Percentiles rank a stretch among this genome's conserved stretches.
Conservation (phyloP, 2,888 invertebrate species). For the Chalcosyrphus nemorum region DNA sequence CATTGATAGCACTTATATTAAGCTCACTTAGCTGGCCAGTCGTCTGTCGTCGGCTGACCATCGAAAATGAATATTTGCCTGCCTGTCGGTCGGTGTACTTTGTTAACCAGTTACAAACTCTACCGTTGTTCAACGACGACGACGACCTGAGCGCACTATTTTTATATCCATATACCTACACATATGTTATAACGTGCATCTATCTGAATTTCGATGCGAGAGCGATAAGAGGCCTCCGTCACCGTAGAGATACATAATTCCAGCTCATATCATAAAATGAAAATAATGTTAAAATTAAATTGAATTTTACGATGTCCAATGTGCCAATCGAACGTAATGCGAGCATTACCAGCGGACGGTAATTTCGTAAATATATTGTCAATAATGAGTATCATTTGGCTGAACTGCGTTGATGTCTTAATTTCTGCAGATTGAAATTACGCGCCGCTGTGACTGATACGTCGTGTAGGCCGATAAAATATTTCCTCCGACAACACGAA, state of each 20-base stretch:
- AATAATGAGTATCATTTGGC: constrained; percentile 66
- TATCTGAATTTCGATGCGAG: constrained; percentile 55
- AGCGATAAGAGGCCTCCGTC: constrained; percentile 43
- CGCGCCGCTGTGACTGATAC: constrained; percentile 54
- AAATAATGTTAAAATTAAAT: constrained; percentile 73
- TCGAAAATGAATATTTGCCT: constrained; percentile 66
- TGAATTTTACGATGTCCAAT: constrained; percentile 70
- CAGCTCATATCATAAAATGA: constrained; percentile 71
- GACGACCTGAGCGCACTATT: not conserved
- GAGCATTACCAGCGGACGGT: constrained; percentile 62
- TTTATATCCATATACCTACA: constrained; percentile 5
- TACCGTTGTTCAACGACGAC: constrained; percentile 22
- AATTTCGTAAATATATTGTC: constrained; percentile 69
- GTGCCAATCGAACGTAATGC: constrained; percentile 68
- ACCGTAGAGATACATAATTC: constrained; percentile 33
- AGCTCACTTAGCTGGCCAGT: constrained; percentile 31
- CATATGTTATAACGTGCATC: constrained; percentile 30
- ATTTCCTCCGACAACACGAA: not conserved
- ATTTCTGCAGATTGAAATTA: constrained; percentile 51
- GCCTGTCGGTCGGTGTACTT: constrained; percentile 51
- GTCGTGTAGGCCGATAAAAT: not conserved
- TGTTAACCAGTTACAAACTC: constrained; percentile 59
- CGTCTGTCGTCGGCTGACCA: constrained; percentile 59
- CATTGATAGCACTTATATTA: constrained; percentile 5
- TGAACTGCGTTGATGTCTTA: constrained; percentile 67